Base-by-base conservation (phyloP, 2,888 invertebrate species). In the Pammene fasciana region DNA sequence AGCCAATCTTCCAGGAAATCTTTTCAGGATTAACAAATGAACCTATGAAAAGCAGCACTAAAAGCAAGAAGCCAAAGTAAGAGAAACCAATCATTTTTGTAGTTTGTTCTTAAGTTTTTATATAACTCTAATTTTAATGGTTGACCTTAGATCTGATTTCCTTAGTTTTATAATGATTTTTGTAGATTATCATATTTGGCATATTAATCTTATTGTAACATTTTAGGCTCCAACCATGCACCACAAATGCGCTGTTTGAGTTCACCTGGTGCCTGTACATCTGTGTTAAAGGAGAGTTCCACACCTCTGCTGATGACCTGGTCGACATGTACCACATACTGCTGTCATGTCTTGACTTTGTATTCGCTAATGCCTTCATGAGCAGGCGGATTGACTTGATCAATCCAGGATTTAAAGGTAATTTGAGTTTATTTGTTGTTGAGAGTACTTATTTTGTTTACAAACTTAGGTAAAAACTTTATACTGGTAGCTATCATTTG, bases 181-280 rank as follows among this genome's bases (percentile, higher is more conserved):
- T 36, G 7, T 7, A 36, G 36, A 36, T 7, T 6, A 36, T 36
- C 7, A 36, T 6, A 36, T 4, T 7, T 6, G 36, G 7, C 26
- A 11, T 6, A 8, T 11, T 50, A 10, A 64, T 43, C 1, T 14
- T 38, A 36, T 7, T 36, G 13, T 34, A 38, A 5, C 56, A 48
- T 78, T 76, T 52, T 83, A 97, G 96, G 82, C 91, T 95, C 62
- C 92, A 95, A 45, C 96, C 96, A 41, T 98, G 98, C 85, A 95
- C 96, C 8, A 94, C 96, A 55, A 94, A 95, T 65, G 97, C 97
- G 82, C 91, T 99, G 5, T 98, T 97, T 87, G 97, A 98, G 82
- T 97, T 99, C 82, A 96, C 97, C 76, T 99, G 99, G 99, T 97
- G 97, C 62, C 90, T 99, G 70, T 99, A 97, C 89, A 94, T 98